Evolutionary conservation across 2,888 invertebrate species (phyloP), one percentile per base, ranked within the genome.

Genomic region (Agrotis ipsilon): DNA sequence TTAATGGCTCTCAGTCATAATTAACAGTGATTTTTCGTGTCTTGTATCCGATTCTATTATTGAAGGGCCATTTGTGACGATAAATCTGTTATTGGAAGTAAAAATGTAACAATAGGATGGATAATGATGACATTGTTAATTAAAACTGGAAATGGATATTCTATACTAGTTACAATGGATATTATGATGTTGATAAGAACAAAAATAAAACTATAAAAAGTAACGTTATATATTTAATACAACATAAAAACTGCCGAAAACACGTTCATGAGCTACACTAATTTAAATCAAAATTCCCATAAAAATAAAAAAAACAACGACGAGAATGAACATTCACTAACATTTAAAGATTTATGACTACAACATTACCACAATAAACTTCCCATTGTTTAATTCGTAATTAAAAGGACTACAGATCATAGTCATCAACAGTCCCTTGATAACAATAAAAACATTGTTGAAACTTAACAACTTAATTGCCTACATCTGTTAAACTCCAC

Each of bases 391-490:
- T 90, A 88, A 88, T 87, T 76, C 73, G 78, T 87, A 89, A 92
- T 91, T 90, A 91, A 93, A 90, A 87, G 80, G 57, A 79, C 68
- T 75, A 81, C 66, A 86, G 88, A 87, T 84, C 81, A 83, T 80
- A 27, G 86, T 89, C 87, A 87, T 89, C 86, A 83, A 87, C 86
- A 83, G 89, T 88, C 87, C 88, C 89, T 87, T 87, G 90, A 90
- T 90, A 86, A 87, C 87, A 87, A 91, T 91, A 92, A 93, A 91
- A 94, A 92, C 90, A 88, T 86, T 91, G 88, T 90, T 87, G 82
- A 89, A 93, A 93, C 91, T 95, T 94, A 92, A 95, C 92, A 91
- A 90, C 93, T 93, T 96, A 96, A 96, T 96, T 93, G 92, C 92
- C 82, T 93, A 96, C 96, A 96, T 96, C 92, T 96, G 95, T 96